Conservation (phyloP, 2,797 vertebrate species). For the Tangara arthus region DNA sequence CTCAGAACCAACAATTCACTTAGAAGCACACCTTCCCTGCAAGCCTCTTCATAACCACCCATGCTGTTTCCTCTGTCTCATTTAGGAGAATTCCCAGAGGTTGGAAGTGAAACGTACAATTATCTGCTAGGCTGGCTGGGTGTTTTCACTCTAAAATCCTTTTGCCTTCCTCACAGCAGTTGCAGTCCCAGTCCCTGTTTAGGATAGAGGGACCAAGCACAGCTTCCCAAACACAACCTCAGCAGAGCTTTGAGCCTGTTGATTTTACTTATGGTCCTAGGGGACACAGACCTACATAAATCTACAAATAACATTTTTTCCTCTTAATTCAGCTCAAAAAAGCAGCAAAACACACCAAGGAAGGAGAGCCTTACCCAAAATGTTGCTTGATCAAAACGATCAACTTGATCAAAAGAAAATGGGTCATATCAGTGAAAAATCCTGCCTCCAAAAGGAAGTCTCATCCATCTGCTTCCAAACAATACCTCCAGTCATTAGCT, state of each 20-base stretch:
- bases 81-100: neutral
- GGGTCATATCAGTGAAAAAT: neutral
- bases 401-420: neutral
- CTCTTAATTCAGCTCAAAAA: neutral
- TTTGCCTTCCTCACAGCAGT: neutral
- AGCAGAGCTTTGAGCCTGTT: neutral
- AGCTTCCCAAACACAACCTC: neutral
- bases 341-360: neutral
- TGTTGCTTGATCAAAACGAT: neutral
- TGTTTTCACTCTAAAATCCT: neutral
- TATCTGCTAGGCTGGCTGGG: neutral
- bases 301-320: neutral
- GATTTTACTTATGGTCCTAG: neutral
- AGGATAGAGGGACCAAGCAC: neutral
- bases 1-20: neutral
- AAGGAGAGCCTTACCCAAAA: neutral
- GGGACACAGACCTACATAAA: neutral
- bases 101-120: neutral
- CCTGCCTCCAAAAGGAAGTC: neutral
- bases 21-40: neutral
- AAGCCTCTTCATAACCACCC: fast-evolving
- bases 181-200: neutral
- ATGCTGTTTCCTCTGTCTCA: neutral
- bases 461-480: neutral
- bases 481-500: neutral